A percentile compares a stretch with the other conserved stretches of the same genome.
phyloP scores from a whole-genome alignment of 1,140 invertebrate species.

The Drosophila triauraria region DNA sequence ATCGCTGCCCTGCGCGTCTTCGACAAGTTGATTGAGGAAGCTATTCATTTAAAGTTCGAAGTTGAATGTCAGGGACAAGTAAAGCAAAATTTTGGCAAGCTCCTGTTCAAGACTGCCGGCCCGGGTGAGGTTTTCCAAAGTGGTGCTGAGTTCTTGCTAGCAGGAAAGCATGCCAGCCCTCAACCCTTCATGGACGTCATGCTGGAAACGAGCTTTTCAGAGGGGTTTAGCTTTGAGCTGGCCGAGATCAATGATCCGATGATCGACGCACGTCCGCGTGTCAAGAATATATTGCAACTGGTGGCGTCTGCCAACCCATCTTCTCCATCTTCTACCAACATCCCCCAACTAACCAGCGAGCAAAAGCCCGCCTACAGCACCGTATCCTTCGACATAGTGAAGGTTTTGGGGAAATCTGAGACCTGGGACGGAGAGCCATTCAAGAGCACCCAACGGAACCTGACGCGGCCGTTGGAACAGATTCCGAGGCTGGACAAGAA shows the following conservation, averaged over 20 bases:
- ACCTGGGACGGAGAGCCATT: neutral
- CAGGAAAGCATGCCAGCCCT: neutral
- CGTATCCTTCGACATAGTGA: neutral
- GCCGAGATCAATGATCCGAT: slow-evolving; percentile 32
- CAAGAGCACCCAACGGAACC: too few relatives aligned
- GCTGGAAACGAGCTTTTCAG: neutral
- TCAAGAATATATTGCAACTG: slow-evolving; percentile 8
- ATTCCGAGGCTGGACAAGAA: neutral
- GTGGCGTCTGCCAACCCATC: neutral
- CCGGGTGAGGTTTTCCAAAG: neutral
- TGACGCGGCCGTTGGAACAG: neutral
- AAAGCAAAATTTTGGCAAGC: slow-evolving; percentile 25
- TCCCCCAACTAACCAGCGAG: neutral
- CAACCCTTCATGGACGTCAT: neutral
- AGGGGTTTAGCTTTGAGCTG: neutral
- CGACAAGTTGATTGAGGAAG: slow-evolving; percentile 10
- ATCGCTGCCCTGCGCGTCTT: neutral
- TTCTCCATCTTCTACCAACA: too few relatives aligned
- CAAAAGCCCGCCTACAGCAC: neutral
- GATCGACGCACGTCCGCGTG: neutral
- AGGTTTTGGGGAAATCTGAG: neutral
- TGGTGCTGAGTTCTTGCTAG: slow-evolving; percentile 18
- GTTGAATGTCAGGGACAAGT: neutral
- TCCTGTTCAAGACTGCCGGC: slow-evolving; percentile 6
- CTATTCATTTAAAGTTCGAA: neutral